These are phyloP conservation scores for Drosophila fulvimacula DNA, from an alignment of 2,888 invertebrate species.

Conservation along the genomic window DNA sequence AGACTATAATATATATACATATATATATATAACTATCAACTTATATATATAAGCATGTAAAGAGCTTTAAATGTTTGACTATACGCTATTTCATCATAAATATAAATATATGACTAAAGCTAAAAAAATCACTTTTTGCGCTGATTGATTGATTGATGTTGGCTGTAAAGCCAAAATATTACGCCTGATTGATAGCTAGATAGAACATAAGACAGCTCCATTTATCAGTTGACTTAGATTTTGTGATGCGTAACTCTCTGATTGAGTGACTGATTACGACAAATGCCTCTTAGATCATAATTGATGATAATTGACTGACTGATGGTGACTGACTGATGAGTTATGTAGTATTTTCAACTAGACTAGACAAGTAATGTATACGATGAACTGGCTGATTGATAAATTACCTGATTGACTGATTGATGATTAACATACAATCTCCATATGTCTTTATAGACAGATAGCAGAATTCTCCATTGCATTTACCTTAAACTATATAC, in stretches of 20 bases:
- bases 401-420: neutral
- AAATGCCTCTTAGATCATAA: no score
- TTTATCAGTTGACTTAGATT: no score
- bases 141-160: slow-evolving; percentile 1
- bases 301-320: no score
- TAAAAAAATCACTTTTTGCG: neutral
- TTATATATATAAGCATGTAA: slow-evolving; percentile 28
- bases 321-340: no score
- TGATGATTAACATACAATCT: no score
- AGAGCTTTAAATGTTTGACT: slow-evolving; percentile 22
- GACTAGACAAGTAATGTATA: no score
- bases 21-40: slow-evolving; percentile 3
- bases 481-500: no score
- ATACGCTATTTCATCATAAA: slow-evolving; percentile 20
- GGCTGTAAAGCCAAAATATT: neutral
- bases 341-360: no score
- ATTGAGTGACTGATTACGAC: neutral
- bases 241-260: no score
- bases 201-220: neutral
- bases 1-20: slow-evolving; percentile 44
- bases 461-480: no score
- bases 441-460: no score
- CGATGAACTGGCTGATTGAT: no score
- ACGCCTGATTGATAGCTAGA: neutral
- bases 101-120: slow-evolving; percentile 10